Percentiles rank a stretch among this genome's conserved stretches.
phyloP scores from a whole-genome alignment of 2,113 vertebrate genomes.

The Pan paniscus region DNA sequence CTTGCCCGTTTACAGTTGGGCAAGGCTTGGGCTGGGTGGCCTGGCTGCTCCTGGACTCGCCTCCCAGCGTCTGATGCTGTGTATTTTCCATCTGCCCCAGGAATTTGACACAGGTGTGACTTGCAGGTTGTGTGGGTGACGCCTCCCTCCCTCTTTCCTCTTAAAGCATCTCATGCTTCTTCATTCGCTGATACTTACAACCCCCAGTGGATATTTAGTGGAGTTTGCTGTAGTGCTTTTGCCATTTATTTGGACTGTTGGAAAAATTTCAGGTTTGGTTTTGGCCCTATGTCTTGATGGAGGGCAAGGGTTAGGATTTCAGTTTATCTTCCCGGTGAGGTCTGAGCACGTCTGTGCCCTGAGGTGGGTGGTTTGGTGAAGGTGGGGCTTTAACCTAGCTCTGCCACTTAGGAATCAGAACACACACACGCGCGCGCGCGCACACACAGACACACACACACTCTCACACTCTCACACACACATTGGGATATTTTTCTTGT shows the following conservation, averaged over 20 bases:
- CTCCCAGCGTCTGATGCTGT: too few relatives aligned
- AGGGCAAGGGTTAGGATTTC: background rate
- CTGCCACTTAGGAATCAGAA: fast-evolving
- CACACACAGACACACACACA: too few relatives aligned
- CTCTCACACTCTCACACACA: too few relatives aligned
- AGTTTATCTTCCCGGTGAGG: background rate
- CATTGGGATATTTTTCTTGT: too few relatives aligned
- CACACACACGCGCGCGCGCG: too few relatives aligned
- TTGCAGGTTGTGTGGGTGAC: too few relatives aligned
- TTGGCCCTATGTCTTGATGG: background rate
- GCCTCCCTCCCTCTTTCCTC: background rate
- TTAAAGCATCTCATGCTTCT: fast-evolving
- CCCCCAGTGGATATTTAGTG: background rate
- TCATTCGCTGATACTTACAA: fast-evolving
- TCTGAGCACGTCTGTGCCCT: background rate
- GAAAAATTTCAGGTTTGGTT: background rate
- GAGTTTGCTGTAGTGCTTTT: background rate
- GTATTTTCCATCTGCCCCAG: background rate
- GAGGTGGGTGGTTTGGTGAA: background rate
- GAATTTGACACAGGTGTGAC: background rate
- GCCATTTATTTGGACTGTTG: background rate
- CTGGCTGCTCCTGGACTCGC: background rate
- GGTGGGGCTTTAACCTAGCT: background rate
- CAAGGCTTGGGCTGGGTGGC: background rate
- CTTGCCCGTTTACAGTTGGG: fast-evolving